phyloP scores from a whole-genome alignment of 2,797 vertebrate species.

The Manis javanica region DNA sequence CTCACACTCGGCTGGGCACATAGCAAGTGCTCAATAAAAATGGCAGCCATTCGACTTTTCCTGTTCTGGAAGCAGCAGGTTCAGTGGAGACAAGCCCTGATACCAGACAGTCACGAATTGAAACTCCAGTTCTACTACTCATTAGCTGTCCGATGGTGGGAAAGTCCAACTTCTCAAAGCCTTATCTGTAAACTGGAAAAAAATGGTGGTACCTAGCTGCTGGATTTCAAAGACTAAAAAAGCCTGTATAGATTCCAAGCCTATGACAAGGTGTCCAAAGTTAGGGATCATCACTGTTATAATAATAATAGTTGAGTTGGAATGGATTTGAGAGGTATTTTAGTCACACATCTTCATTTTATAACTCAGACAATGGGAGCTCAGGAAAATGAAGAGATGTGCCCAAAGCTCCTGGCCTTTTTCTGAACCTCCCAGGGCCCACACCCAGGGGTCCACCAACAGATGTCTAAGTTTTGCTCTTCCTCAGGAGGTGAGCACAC shows the following conservation, averaged over 20 bases:
- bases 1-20: background rate
- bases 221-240: background rate
- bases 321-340: background rate
- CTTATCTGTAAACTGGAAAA: background rate
- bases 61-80: background rate
- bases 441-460: fast-evolving
- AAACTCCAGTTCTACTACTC: background rate
- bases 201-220: background rate
- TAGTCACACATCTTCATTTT: background rate
- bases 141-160: background rate
- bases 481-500: background rate
- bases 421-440: background rate
- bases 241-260: background rate
- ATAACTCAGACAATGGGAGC: background rate
- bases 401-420: background rate
- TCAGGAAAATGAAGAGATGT: background rate
- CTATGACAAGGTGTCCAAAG: background rate
- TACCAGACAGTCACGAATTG: background rate
- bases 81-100: background rate
- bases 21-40: background rate
- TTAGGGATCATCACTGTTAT: background rate
- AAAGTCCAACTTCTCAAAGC: background rate
- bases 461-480: background rate
- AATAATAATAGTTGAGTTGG: background rate
- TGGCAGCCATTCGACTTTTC: background rate